phyloP scores from a whole-genome alignment of 2,113 vertebrate species.

The Thunnus thynnus region DNA sequence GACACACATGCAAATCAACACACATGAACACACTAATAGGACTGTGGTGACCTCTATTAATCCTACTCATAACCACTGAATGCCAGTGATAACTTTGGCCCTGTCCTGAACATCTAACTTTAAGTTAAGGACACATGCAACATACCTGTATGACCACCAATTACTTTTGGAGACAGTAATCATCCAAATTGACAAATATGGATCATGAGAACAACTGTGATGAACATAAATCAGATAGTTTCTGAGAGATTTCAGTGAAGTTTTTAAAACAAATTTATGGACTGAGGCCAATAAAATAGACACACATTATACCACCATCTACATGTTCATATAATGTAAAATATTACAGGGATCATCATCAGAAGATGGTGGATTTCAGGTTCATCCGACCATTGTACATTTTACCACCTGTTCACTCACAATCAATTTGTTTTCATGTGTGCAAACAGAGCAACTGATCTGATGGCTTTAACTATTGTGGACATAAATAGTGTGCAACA shows the following conservation, averaged over 20 bases:
- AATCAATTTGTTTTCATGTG: not conserved
- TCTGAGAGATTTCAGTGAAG: no score
- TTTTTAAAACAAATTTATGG: not conserved
- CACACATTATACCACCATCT: not conserved
- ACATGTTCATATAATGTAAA: not conserved
- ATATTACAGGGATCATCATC: not conserved
- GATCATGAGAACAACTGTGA: no score
- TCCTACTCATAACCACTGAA: slow-evolving; percentile 1
- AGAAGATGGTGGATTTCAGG: slow-evolving; percentile 16
- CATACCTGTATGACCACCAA: not conserved
- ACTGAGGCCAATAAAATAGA: not conserved
- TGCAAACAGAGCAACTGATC: not conserved
- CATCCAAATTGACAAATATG: no score
- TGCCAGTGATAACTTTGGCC: slow-evolving; percentile 9
- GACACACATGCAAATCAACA: slow-evolving; percentile 1
- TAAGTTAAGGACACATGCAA: not conserved
- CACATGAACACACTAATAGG: not conserved
- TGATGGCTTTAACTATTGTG: not conserved
- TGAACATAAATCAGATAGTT: no score
- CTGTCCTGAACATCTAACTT: not conserved
- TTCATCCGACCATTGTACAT: not conserved
- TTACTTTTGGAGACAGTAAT: no score
- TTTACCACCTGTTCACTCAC: no score
- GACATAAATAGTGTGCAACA: slow-evolving; percentile 44
- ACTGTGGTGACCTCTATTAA: slow-evolving; percentile 21